Conservation (phyloP, 2,113 vertebrate genomes). For the Gasterosteus aculeatus region DNA sequence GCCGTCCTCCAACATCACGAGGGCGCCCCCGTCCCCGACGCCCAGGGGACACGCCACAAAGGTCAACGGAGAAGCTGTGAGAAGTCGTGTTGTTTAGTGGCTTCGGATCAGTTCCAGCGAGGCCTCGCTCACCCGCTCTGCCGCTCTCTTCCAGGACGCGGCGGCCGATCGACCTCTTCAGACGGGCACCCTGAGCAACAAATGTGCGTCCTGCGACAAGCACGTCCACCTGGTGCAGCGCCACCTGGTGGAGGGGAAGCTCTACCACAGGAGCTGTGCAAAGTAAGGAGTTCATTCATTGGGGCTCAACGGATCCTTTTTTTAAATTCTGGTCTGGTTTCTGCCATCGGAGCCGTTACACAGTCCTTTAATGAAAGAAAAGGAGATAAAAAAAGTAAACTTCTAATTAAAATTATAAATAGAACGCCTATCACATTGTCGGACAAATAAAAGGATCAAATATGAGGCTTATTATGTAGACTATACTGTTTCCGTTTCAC, state of each 20-base stretch:
- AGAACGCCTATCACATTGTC: background rate
- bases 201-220: conserved; percentile 85
- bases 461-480: background rate
- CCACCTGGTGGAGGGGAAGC: conserved; percentile 89
- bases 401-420: background rate
- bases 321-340: background rate
- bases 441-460: background rate
- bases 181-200: conserved; percentile 78
- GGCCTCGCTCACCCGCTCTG: background rate
- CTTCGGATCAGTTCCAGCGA: no score
- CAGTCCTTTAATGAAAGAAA: background rate
- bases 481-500: background rate
- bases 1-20: conserved; percentile 25
- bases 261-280: conserved; percentile 96
- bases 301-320: background rate
- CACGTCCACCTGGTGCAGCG: conserved; percentile 95
- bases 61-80: no score
- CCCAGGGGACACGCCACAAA: background rate
- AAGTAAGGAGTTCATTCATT: conserved; percentile 78
- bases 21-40: conserved; percentile 44
- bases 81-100: no score
- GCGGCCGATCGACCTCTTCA: conserved; percentile 54
- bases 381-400: background rate
- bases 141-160: conserved; percentile 44
- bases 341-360: background rate